These are phyloP conservation scores for Lepus townsendii DNA, from an alignment of 2,797 vertebrate species.

Conservation along the genomic window DNA sequence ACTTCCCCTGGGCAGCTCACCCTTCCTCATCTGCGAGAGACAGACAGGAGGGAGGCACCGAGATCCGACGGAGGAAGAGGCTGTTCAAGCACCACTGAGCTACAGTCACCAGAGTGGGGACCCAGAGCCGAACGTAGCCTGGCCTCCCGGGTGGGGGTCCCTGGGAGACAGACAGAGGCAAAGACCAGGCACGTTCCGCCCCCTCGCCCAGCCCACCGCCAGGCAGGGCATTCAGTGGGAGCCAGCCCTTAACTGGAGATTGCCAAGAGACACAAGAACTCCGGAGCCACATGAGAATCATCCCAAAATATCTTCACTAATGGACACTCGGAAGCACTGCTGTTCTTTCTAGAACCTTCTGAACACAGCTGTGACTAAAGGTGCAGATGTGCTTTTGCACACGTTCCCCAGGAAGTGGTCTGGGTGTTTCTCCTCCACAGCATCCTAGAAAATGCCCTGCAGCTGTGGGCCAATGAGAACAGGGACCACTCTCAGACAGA, in stretches of 20 bases:
- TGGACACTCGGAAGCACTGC: not conserved
- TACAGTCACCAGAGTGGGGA: not conserved
- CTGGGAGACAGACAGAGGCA: not conserved
- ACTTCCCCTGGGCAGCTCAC: constrained; percentile 78
- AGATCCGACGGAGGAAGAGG: constrained; percentile 55
- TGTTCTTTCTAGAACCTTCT: constrained; percentile 34
- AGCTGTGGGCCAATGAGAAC: not conserved
- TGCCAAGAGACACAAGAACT: constrained; percentile 36
- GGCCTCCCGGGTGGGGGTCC: constrained; percentile 51
- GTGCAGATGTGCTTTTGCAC: not conserved
- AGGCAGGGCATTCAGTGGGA: not conserved
- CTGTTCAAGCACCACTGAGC: constrained; percentile 34
- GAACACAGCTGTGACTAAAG: not conserved
- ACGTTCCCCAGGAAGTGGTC: not conserved
- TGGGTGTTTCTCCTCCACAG: not conserved
- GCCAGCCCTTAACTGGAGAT: not conserved
- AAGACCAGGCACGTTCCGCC: not conserved
- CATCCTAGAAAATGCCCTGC: not conserved
- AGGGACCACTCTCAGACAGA: not conserved
- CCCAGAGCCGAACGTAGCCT: constrained; percentile 68
- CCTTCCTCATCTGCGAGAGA: constrained; percentile 53
- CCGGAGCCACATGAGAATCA: not conserved
- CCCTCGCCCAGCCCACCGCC: no score
- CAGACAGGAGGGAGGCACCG: constrained; percentile 75
- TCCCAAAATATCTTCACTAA: not conserved